Conservation (phyloP, 2,888 invertebrate genomes). For the Philopedon plagiatum region DNA sequence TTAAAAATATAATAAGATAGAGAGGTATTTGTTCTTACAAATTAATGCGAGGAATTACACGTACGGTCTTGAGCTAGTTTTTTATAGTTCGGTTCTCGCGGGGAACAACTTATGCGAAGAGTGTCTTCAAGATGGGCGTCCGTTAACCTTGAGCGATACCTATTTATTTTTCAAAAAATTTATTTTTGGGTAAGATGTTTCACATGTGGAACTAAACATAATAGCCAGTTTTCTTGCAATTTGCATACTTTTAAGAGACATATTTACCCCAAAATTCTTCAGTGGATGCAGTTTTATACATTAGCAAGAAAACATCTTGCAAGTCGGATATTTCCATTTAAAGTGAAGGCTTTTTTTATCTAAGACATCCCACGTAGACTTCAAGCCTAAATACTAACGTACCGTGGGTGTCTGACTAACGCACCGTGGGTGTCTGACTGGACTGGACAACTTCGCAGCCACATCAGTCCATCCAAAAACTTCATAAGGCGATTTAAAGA, state of each 20-base stretch:
- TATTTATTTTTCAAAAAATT: conserved; percentile 14
- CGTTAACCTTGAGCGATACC: conserved; percentile 19
- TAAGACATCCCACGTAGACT: no score
- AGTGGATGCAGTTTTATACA: conserved; percentile 47
- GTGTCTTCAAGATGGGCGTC: conserved; percentile 21
- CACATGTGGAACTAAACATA: conserved; percentile 16
- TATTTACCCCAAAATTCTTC: conserved; percentile 13
- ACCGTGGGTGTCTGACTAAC: no score
- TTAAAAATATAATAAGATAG: no score
- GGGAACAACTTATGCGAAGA: not conserved
- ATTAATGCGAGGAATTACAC: conserved; percentile 4
- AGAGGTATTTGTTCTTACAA: no score
- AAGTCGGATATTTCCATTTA: conserved; percentile 52
- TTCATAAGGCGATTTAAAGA: conserved; percentile 27
- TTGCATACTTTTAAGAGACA: conserved; percentile 11
- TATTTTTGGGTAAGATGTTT: not conserved
- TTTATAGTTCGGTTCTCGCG: conserved; percentile 4
- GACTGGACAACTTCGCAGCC: conserved; percentile 57
- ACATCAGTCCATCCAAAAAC: conserved; percentile 45
- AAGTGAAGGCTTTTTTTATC: conserved; percentile 54
- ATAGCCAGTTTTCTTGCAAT: conserved; percentile 9
- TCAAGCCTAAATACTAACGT: no score
- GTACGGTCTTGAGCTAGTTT: conserved; percentile 5
- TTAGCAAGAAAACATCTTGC: conserved; percentile 51
- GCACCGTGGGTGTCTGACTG: no score